Evolutionary conservation across 1,140 invertebrate genomes (phyloP).

Genomic region (Drosophila watanabei): DNA sequence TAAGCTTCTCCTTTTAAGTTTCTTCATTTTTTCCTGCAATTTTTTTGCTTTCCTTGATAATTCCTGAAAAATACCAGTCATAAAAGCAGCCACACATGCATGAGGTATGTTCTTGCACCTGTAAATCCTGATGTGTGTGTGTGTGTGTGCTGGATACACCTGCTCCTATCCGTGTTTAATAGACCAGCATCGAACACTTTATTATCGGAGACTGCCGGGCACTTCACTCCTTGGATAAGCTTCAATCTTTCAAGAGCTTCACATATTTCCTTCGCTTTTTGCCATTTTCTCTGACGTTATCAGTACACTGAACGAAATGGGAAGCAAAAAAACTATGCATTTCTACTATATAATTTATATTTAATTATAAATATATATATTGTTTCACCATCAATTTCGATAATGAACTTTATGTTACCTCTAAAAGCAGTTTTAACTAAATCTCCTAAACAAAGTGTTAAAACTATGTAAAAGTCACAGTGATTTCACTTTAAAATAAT

Average conservation of each 20-base stretch:
- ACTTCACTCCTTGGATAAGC: conserved; percentile 23
- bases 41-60: not conserved
- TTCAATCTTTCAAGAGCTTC: conserved; percentile 26
- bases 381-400: not conserved
- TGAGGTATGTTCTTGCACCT: not conserved
- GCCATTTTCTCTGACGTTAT: not conserved
- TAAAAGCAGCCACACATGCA: not conserved
- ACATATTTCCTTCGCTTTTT: conserved; percentile 1
- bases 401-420: not conserved
- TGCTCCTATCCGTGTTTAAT: conserved; percentile 8
- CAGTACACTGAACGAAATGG: too few species aligned
- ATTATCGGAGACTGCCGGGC: conserved; percentile 19
- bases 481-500: too few species aligned
- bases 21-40: not conserved
- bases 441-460: too few species aligned
- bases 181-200: conserved; percentile 28
- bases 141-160: conserved; percentile 6
- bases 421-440: too few species aligned
- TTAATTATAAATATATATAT: not conserved
- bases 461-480: too few species aligned
- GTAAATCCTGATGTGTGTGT: not conserved
- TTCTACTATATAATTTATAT: not conserved
- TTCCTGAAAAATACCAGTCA: conserved; percentile 4
- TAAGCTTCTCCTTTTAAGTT: too few species aligned
- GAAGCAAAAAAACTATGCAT: not conserved